Percentiles rank a stretch among this genome's conserved stretches.
phyloP scores from a whole-genome alignment of 2,113 vertebrate genomes.

The Pygoscelis adeliae region DNA sequence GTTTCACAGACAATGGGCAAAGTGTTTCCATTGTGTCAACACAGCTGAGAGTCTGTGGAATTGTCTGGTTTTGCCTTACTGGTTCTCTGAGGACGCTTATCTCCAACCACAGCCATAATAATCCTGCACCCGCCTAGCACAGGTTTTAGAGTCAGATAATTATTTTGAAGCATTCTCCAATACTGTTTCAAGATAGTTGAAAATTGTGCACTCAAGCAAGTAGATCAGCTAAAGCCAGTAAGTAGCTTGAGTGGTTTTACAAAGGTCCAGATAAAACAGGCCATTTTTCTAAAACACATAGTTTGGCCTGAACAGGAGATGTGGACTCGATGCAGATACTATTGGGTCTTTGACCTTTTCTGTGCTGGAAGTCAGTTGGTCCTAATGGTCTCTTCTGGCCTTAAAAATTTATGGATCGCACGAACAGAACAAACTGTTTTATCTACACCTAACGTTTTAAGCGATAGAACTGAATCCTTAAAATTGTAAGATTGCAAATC shows the following conservation, averaged over 20 bases:
- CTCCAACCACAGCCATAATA: conserved; percentile 41
- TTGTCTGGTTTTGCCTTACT: background rate
- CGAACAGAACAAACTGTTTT: background rate
- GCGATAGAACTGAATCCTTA: background rate
- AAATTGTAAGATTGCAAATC: background rate
- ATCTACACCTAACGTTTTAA: background rate
- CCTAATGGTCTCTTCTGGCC: background rate
- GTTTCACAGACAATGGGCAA: conserved; percentile 17
- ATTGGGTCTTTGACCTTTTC: background rate
- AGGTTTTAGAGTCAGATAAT: background rate
- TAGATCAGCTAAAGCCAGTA: background rate
- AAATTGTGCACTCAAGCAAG: background rate
- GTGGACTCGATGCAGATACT: background rate
- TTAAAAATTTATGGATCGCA: background rate
- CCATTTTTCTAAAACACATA: background rate
- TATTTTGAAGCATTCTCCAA: background rate
- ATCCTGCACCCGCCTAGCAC: background rate
- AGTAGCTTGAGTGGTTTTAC: background rate
- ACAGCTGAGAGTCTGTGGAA: background rate
- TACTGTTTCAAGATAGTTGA: background rate
- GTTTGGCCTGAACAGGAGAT: background rate
- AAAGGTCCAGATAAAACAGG: background rate
- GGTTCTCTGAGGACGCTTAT: conserved; percentile 13
- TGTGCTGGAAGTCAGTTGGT: background rate
- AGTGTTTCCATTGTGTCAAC: conserved; percentile 5